Evolutionary conservation across 1,140 invertebrate species (phyloP).

Genomic region (Papilio machaon): DNA sequence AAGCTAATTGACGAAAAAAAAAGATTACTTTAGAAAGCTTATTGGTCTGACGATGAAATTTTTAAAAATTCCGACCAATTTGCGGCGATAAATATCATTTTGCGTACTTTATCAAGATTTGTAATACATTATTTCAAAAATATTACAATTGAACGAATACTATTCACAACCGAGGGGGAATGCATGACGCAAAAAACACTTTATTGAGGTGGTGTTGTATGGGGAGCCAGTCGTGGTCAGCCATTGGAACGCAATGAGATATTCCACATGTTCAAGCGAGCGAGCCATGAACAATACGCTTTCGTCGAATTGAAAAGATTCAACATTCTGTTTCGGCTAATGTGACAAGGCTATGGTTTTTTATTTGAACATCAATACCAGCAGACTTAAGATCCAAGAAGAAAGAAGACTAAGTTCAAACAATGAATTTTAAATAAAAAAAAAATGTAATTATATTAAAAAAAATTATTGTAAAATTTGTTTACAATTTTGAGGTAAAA

Average conservation of each 20-base stretch:
- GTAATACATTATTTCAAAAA: conserved; percentile 13
- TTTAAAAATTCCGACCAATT: background rate
- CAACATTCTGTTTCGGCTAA: conserved; percentile 11
- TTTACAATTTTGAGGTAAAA: background rate
- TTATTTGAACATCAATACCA: background rate
- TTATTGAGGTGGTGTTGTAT: conserved; percentile 22
- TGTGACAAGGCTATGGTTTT: background rate
- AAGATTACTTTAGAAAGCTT: background rate
- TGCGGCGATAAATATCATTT: background rate
- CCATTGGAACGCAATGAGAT: conserved; percentile 62
- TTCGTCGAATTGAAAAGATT: conserved; percentile 38
- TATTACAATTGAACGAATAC: background rate
- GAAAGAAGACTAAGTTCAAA: background rate
- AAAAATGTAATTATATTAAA: background rate
- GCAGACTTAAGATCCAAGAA: background rate
- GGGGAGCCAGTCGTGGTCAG: conserved; percentile 49
- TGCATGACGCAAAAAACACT: conserved; percentile 1
- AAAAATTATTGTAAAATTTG: background rate
- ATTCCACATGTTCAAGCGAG: conserved; percentile 56
- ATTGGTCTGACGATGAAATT: background rate
- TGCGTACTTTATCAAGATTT: background rate
- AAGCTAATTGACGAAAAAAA: background rate
- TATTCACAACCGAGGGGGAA: background rate
- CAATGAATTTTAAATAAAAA: background rate
- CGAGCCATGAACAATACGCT: conserved; percentile 45